These are phyloP conservation scores for Homalodisca vitripennis DNA, from an alignment of 1,140 invertebrate genomes.

Conservation along the genomic window DNA sequence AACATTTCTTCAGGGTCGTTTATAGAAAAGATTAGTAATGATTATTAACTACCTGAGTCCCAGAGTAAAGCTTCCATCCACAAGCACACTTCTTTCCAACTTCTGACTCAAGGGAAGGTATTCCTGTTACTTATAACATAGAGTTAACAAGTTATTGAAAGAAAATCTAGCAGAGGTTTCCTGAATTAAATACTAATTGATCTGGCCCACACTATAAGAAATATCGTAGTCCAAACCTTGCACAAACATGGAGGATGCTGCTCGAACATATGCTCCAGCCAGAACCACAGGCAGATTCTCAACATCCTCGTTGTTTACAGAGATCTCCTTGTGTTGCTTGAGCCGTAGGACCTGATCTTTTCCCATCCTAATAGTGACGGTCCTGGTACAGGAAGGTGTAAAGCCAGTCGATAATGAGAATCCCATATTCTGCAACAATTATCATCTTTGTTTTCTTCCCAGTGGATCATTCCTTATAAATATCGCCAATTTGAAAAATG, in stretches of 20 bases:
- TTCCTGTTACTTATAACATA: not conserved
- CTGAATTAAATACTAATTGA: not conserved
- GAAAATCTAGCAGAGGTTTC: not conserved
- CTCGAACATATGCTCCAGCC: conserved; percentile 52
- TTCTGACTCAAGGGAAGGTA: not conserved
- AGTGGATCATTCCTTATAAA: no score
- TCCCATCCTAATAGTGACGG: no score
- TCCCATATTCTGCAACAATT: no score
- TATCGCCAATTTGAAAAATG: no score
- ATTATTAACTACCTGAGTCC: no score
- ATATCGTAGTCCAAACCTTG: conserved; percentile 50
- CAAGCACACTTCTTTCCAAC: not conserved
- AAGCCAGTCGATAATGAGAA: no score
- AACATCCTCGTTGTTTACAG: conserved; percentile 71
- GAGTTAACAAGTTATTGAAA: not conserved
- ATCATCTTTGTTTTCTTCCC: no score
- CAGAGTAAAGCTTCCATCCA: not conserved
- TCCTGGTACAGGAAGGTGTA: no score
- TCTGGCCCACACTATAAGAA: not conserved
- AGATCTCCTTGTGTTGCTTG: conserved; percentile 67
- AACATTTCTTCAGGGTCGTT: no score
- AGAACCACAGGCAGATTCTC: conserved; percentile 60
- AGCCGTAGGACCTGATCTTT: conserved; percentile 58
- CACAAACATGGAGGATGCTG: conserved; percentile 74
- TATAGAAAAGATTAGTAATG: no score